Evolutionary conservation across 2,888 invertebrate species (phyloP).

Genomic region (Fabriciana adippe): DNA sequence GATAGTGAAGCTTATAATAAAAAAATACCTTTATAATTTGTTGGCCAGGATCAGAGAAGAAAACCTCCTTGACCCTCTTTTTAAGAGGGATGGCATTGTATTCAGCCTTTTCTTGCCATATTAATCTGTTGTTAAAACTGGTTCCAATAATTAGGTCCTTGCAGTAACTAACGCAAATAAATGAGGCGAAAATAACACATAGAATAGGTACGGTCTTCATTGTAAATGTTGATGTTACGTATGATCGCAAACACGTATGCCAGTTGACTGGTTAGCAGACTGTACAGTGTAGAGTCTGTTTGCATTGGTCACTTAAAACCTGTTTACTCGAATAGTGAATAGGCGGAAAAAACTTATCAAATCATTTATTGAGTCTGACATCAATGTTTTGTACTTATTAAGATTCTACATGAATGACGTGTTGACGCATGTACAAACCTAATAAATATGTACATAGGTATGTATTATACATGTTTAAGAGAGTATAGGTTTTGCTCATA

Average conservation of each 20-base stretch:
- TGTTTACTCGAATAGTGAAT: conserved; percentile 54
- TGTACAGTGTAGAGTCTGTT: conserved; percentile 38
- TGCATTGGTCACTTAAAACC: conserved; percentile 44
- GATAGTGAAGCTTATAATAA: not conserved
- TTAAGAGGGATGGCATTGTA: conserved; percentile 72
- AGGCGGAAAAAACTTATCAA: conserved; percentile 58
- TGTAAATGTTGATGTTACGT: conserved; percentile 47
- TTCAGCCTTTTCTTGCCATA: conserved; percentile 71
- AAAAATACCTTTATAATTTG: conserved; percentile 71
- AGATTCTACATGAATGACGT: conserved; percentile 12
- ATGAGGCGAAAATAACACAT: conserved; percentile 57
- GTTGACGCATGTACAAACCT: conserved; percentile 1
- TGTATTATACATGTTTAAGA: no score
- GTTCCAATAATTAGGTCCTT: conserved; percentile 74
- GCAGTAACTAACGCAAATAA: conserved; percentile 57
- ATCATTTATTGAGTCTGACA: conserved; percentile 35
- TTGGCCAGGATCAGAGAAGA: conserved; percentile 71
- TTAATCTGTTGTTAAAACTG: conserved; percentile 68
- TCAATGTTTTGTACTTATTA: conserved; percentile 14
- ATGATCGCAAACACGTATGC: conserved; percentile 52
- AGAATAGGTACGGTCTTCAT: conserved; percentile 65
- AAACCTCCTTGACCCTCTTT: conserved; percentile 75
- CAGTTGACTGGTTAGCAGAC: conserved; percentile 52
- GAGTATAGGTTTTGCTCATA: no score
- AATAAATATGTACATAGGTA: no score